These are phyloP conservation scores for Barbus barbus DNA, from an alignment of 2,113 vertebrate species.

Conservation along the genomic window DNA sequence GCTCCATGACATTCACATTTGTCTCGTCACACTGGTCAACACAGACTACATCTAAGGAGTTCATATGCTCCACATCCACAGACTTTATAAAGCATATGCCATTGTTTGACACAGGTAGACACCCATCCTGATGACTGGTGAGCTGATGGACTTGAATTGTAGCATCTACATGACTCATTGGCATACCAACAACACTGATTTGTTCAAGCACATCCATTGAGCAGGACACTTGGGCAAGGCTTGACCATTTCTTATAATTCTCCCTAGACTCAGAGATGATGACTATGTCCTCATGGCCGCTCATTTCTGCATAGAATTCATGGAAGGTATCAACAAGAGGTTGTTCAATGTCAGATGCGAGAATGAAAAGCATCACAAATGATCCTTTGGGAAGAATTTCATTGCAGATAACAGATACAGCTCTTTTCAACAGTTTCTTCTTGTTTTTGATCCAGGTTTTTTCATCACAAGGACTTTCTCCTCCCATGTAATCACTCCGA, in stretches of 20 bases:
- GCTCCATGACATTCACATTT: slow-evolving; percentile 56
- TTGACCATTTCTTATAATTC: slow-evolving; percentile 73
- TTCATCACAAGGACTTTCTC: slow-evolving; percentile 74
- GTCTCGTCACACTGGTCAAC: slow-evolving; percentile 75
- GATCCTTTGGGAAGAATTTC: slow-evolving; percentile 73
- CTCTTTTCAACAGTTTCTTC: slow-evolving; percentile 73
- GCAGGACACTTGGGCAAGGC: slow-evolving; percentile 73
- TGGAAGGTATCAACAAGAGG: slow-evolving; percentile 78
- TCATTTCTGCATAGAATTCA: slow-evolving; percentile 82
- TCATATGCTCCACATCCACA: slow-evolving; percentile 72
- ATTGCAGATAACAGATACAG: slow-evolving; percentile 78
- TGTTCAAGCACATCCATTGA: slow-evolving; percentile 62
- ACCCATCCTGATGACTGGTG: slow-evolving; percentile 54
- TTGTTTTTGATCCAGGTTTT: slow-evolving; percentile 78
- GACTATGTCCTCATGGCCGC: slow-evolving; percentile 76
- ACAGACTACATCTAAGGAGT: slow-evolving; percentile 77
- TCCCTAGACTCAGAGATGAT: slow-evolving; percentile 76
- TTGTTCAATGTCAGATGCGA: slow-evolving; percentile 75
- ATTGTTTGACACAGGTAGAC: slow-evolving; percentile 70
- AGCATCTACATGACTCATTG: slow-evolving; percentile 77
- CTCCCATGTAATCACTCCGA: slow-evolving; percentile 73
- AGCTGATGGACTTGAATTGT: slow-evolving; percentile 72
- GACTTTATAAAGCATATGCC: slow-evolving; percentile 70
- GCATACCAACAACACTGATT: slow-evolving; percentile 79
- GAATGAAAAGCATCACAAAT: slow-evolving; percentile 79